Evolutionary conservation across 2,113 vertebrate genomes (phyloP), one percentile per base, ranked within the genome.

Genomic region (Buteo buteo): DNA sequence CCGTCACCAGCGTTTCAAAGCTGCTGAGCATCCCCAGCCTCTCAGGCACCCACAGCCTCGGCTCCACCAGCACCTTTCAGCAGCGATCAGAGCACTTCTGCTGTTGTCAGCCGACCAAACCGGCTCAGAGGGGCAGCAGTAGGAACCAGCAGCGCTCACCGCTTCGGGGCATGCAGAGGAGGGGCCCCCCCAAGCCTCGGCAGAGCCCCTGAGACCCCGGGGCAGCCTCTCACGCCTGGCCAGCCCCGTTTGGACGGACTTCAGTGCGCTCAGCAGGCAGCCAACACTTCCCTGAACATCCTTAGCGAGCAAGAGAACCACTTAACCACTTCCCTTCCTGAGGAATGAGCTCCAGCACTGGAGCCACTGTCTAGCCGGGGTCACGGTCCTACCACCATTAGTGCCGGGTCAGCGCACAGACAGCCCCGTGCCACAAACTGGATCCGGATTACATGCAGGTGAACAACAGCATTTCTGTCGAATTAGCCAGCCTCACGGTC

Each of bases 71-170:
- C 72, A 47, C n/a, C 66, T 52, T 64, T 31, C 44, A 32, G 58
- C 34, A 79, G 57, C 0, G 0, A 38, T 18, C 47, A 36, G 47
- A 42, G 44, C 19, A 12, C 20, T 69, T 24, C 1, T 3, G 3
- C 64, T 1, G 0, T 3, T 17, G 4, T 8, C 24, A 47, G 64
- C 52, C 62, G 34, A 32, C 10, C 2, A 1, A 38, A 7, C 6
- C 29, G 6, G 31, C 5, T 8, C 29, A 1, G 62, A 49, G 13
- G 10, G 10, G 5, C 16, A 3, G 52, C 45, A 34, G 77, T 5
- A 28, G 61, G 26, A 50, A 25, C 13, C 3, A 0, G 47, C 57
- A 52, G 62, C 2, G 0, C 55, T 76, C 1, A 1, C 34, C 0
- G 3, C 62, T 64, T 24, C 7, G 16, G 47, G 50, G 34, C 21